Evolutionary conservation across 1,140 invertebrate species (phyloP), one percentile per base, ranked within the genome.

Genomic region (Drosophila setifemur): DNA sequence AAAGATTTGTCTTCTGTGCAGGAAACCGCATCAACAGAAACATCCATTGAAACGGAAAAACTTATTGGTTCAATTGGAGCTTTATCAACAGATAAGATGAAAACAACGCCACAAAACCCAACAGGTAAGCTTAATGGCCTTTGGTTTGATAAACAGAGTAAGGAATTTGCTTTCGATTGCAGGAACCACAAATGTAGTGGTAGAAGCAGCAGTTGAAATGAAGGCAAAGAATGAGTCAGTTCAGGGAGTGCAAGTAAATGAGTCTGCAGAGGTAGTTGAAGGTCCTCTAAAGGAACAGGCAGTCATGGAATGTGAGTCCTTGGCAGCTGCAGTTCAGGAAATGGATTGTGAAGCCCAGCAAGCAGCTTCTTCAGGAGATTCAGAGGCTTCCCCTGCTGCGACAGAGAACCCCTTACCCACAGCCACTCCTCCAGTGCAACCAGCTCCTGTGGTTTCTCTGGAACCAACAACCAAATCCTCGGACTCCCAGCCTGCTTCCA

Each of bases 91-190:
- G 61, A 64, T 49, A 66, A 66, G 42, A 43, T 25, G 28, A 12
- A 37, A 43, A 18, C 63, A 43, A 55, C 28, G 37, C 47, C 61
- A 18, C 25, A 42, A 33, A 31, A 11, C 29, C n/a, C 2, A 6
- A 4, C 63, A 68, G 66, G 66, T 69, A 55, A 68, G 42, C 48
- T 55, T 9, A 11, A 19, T n/a, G 23, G 9, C 23, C 37, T 39
- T 40, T 1, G n/a, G 8, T 11, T 16, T 9, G 9, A 54, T 47
- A 26, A 54, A 47, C 9, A 4, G 8, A 39, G 19, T 9, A 14
- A 40, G n/a, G 19, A 26, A 8, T n/a, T 25, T 31, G n/a, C 11
- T 16, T 28, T 31, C 1, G 8, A 12, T 29, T 33, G 7, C 11
- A 69, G 66, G 28, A 9, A 29, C 48, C 8, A 16, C 12, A 23